These are phyloP conservation scores for Epinephelus fuscoguttatus DNA, from an alignment of 2,113 vertebrate genomes.

Conservation along the genomic window DNA sequence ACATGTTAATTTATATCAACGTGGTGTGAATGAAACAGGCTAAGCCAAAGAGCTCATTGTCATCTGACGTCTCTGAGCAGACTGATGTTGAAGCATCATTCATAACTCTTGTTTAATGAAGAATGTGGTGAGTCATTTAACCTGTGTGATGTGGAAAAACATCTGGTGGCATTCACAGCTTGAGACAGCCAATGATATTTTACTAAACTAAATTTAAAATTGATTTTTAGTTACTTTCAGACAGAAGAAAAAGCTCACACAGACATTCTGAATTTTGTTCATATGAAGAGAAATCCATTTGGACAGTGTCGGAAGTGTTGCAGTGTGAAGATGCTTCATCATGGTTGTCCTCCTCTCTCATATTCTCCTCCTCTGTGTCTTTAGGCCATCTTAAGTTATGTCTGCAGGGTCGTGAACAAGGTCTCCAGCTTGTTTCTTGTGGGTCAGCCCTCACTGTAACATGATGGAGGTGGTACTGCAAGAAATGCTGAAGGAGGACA, in stretches of 20 bases:
- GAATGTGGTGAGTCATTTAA: background rate
- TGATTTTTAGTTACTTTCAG: background rate
- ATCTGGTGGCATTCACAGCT: background rate
- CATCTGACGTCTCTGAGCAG: background rate
- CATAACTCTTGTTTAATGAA: background rate
- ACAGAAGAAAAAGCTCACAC: background rate
- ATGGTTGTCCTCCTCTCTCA: conserved; percentile 25
- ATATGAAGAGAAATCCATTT: background rate
- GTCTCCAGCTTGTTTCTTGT: background rate
- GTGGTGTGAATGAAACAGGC: background rate
- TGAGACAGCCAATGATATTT: background rate
- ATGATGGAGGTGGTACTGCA: background rate
- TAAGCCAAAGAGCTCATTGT: background rate
- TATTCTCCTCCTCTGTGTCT: background rate
- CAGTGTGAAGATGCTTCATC: conserved; percentile 26
- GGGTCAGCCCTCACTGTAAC: background rate
- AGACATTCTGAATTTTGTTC: background rate
- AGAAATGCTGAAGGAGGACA: background rate
- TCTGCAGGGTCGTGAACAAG: conserved; percentile 3
- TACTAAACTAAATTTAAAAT: background rate
- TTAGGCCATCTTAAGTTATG: conserved; percentile 17
- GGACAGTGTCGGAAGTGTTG: background rate
- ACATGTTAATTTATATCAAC: background rate
- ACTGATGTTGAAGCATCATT: background rate
- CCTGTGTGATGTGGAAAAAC: no score